Percentiles rank a stretch among this genome's conserved stretches.
Conservation (phyloP, 2,113 vertebrate genomes). For the Cavia aperea region DNA sequence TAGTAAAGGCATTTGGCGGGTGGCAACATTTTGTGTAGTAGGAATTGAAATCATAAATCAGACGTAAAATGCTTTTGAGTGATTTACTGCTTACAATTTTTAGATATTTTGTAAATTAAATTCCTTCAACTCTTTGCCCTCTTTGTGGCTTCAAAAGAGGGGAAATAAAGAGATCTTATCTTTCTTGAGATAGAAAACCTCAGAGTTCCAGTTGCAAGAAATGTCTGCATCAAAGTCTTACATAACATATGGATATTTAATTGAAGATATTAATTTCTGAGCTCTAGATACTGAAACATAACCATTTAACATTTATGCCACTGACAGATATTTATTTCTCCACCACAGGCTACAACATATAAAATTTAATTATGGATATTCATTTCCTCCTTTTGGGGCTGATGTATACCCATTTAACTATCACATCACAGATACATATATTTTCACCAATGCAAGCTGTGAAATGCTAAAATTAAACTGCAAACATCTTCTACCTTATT, state of each 20-base stretch:
- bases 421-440: constrained; percentile 30
- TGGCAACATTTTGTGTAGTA: not conserved
- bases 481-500: not conserved
- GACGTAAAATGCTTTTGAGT: not conserved
- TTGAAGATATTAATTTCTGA: constrained; percentile 60
- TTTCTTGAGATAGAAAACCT: not conserved
- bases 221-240: constrained; percentile 41
- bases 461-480: constrained; percentile 44
- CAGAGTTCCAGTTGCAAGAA: not conserved
- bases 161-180: not conserved
- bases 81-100: not conserved
- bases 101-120: constrained; percentile 21
- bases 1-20: not conserved
- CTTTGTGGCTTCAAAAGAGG: not conserved
- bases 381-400: constrained; percentile 56
- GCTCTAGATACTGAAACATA: constrained; percentile 34
- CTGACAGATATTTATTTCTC: constrained; percentile 66
- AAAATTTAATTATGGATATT: constrained; percentile 60
- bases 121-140: not conserved
- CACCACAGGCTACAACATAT: constrained; percentile 44
- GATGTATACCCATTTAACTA: constrained; percentile 49
- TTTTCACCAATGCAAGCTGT: constrained; percentile 33
- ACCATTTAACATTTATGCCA: constrained; percentile 53
- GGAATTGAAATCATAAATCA: constrained; percentile 24
- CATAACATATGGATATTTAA: constrained; percentile 51